Base-by-base conservation (phyloP, 2,113 vertebrate genomes). In the Capreolus pygargus region DNA sequence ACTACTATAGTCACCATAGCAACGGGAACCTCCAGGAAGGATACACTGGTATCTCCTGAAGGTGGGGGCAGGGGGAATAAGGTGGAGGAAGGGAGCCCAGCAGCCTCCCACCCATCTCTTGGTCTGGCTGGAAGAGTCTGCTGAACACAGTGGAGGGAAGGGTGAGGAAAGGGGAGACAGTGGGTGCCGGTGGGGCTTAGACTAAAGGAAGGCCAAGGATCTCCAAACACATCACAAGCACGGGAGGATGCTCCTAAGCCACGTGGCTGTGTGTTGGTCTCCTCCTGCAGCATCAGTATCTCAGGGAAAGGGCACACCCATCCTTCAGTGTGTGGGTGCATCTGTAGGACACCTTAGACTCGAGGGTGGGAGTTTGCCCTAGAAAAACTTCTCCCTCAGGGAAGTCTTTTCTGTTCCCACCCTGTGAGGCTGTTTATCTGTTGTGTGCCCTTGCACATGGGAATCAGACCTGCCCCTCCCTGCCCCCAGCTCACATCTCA, bases 1-100 rank as follows among this genome's bases (percentile, higher is more conserved):
- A 98, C 97, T 97, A 98, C 95, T 97, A 98, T 85, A 85, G 94
- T 97, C 94, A 97, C 97, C 95, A 98, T 98, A 96, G 97, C 97
- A 98, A 98, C 85, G 3, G 94, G 90, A 97, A 97, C 93, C 93
- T 96, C 96, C 81, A 95, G 93, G 81, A 96, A 97, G 85, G 60
- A 92, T 97, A 96, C 54, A 92, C 86, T 97, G 93, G 88, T 97
- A 91, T 97, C 94, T 98, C 93, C 93, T 97, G 33, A 96, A 94
- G 82, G 83, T 97, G 85, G 90, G 39, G 64, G 43, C 86, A 5
- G 78, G 28, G 74, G 85, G n/a, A 78, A 28, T 64, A 92, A 90
- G 76, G 85, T 90, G 28, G 86, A 95, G 74, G 60, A 84, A 96
- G 39, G 85, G 88, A 92, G 33, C 79, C 95, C 52, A 95, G 87